Conservation (phyloP, 1,140 invertebrate species). For the Hydropsyche tenuis region DNA sequence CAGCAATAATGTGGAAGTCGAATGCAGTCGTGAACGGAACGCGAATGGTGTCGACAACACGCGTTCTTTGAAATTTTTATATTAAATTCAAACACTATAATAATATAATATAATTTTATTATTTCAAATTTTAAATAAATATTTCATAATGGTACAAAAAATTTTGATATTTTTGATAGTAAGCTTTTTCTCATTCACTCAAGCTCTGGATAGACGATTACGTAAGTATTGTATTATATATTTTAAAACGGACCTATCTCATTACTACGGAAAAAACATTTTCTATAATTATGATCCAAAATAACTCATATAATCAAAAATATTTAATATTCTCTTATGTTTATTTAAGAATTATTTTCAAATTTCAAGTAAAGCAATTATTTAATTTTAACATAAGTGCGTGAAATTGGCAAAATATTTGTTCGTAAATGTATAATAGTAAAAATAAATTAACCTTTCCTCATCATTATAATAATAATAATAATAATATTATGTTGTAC, state of each 20-base stretch:
- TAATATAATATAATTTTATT: not conserved
- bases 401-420: no score
- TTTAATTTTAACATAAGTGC: no score
- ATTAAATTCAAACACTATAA: not conserved
- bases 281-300: no score
- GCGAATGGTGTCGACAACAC: constrained; percentile 1
- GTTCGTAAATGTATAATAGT: no score
- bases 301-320: no score
- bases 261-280: no score
- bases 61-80: not conserved
- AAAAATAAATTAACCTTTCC: no score
- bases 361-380: no score
- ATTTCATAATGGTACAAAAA: constrained; percentile 8
- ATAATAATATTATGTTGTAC: no score
- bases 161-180: not conserved
- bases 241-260: not conserved
- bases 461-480: no score
- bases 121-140: not conserved
- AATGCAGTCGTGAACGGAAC: constrained; percentile 20
- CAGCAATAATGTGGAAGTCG: constrained; percentile 16
- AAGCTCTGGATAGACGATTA: constrained; percentile 18
- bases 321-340: no score
- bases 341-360: no score
- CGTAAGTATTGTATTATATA: constrained; percentile 22
- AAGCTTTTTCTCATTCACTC: not conserved